Conservation (phyloP, 1,140 invertebrate genomes). For the Papilio dardanus region DNA sequence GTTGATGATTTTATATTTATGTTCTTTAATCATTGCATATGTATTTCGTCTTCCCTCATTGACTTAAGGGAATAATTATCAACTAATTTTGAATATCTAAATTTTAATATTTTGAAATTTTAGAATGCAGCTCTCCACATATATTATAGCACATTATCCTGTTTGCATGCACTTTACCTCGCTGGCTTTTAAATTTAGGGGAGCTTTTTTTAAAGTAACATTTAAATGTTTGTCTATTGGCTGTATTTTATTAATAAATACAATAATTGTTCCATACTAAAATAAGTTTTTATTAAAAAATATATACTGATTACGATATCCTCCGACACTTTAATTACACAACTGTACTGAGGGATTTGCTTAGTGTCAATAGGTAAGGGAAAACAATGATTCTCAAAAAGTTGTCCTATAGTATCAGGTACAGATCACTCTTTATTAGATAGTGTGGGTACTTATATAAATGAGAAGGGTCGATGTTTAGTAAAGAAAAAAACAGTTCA, state of each 20-base stretch:
- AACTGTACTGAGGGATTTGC: too few relatives aligned
- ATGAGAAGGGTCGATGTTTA: background rate
- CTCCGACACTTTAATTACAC: constrained; percentile 42
- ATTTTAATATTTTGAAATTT: constrained; percentile 47
- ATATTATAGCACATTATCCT: constrained; percentile 73
- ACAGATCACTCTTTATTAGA: background rate
- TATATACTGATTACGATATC: constrained; percentile 39
- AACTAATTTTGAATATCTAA: constrained; percentile 46
- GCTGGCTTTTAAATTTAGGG: constrained; percentile 71
- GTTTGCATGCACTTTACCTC: constrained; percentile 74
- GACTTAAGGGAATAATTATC: constrained; percentile 44
- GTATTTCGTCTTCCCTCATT: constrained; percentile 62
- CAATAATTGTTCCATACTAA: constrained; percentile 50
- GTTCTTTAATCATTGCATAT: constrained; percentile 39
- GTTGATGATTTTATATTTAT: constrained; percentile 42
- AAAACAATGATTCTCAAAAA: background rate
- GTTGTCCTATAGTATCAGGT: background rate
- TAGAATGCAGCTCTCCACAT: constrained; percentile 60
- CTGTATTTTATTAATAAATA: constrained; percentile 61
- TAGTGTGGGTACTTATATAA: background rate
- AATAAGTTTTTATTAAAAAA: constrained; percentile 53
- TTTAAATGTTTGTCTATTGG: constrained; percentile 68
- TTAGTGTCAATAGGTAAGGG: background rate
- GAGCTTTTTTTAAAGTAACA: constrained; percentile 62
- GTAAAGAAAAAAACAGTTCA: background rate